Evolutionary conservation across 1,140 invertebrate species (phyloP).

Genomic region (Akabosia matsudoensis): DNA sequence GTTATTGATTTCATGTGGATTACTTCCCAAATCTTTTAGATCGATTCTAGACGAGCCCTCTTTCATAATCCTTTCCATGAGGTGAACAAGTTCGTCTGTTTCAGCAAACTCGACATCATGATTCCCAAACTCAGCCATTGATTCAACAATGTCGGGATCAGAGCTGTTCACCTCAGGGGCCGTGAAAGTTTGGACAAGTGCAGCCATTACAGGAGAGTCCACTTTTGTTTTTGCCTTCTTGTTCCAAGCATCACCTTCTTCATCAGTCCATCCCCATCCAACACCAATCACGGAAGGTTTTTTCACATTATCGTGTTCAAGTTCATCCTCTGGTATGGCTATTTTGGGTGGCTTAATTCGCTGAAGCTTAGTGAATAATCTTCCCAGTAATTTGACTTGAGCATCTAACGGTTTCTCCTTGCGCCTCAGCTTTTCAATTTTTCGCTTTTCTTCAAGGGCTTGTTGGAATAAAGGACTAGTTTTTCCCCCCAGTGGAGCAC

Average conservation of each 20-base stretch:
- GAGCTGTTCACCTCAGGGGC: neutral
- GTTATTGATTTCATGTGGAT: conserved; percentile 1
- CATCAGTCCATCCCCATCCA: neutral
- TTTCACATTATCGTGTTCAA: neutral
- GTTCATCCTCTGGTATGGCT: neutral
- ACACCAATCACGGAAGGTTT: neutral
- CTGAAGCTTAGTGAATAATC: conserved; percentile 15
- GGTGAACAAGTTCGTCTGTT: conserved; percentile 10
- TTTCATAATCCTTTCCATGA: conserved; percentile 2
- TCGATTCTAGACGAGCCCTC: neutral
- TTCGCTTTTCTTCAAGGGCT: neutral
- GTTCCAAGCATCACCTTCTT: neutral
- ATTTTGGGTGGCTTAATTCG: conserved; percentile 14
- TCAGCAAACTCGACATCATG: conserved; percentile 13
- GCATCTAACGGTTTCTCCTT: conserved; percentile 10
- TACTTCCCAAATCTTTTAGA: neutral
- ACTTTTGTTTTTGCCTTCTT: neutral
- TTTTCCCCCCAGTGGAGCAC: neutral
- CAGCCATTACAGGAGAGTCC: conserved; percentile 16
- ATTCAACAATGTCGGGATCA: conserved; percentile 17
- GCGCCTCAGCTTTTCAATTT: neutral
- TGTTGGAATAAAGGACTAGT: neutral
- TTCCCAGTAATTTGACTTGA: conserved; percentile 22
- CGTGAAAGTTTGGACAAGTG: conserved; percentile 3
- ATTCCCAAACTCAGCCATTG: neutral